phyloP scores from a whole-genome alignment of 1,140 invertebrate species.

The Cyrtorhinus lividipennis region DNA sequence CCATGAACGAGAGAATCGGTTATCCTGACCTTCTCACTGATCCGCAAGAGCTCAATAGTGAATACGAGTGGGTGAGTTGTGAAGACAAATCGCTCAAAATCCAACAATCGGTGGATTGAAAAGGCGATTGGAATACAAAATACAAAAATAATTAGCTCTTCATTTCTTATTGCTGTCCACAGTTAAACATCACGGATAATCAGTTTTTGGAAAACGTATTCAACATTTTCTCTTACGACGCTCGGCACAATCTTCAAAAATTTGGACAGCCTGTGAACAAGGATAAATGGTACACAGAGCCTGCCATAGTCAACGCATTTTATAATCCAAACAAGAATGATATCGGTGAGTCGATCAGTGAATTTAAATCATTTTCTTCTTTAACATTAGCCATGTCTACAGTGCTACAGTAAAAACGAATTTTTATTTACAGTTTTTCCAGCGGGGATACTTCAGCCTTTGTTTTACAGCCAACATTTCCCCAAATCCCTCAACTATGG shows the following conservation, averaged over 20 bases:
- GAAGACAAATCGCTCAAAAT: no score
- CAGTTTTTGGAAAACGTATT: slow-evolving; percentile 62
- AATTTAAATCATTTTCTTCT: not conserved
- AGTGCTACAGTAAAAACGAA: not conserved
- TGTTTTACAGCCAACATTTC: slow-evolving; percentile 74
- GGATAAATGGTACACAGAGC: slow-evolving; percentile 75
- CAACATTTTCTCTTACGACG: slow-evolving; percentile 55
- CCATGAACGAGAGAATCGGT: slow-evolving; percentile 72
- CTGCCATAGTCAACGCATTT: slow-evolving; percentile 87
- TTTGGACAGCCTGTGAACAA: slow-evolving; percentile 62
- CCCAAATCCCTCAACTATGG: slow-evolving; percentile 72
- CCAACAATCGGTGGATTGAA: no score
- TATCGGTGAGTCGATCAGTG: slow-evolving; percentile 35
- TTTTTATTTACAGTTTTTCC: slow-evolving; percentile 54
- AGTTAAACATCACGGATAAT: slow-evolving; percentile 56
- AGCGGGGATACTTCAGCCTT: slow-evolving; percentile 74
- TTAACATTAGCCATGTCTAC: not conserved
- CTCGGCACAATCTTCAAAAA: slow-evolving; percentile 54
- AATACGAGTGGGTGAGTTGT: slow-evolving; percentile 37
- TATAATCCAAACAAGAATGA: slow-evolving; percentile 77
- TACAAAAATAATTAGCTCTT: not conserved
- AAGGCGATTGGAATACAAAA: no score
- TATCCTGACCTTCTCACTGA: slow-evolving; percentile 68
- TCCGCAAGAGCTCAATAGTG: slow-evolving; percentile 46
- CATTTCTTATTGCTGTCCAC: slow-evolving; percentile 24